Conservation (phyloP, 2,888 invertebrate genomes). For the Sabellastarte sp. region DNA sequence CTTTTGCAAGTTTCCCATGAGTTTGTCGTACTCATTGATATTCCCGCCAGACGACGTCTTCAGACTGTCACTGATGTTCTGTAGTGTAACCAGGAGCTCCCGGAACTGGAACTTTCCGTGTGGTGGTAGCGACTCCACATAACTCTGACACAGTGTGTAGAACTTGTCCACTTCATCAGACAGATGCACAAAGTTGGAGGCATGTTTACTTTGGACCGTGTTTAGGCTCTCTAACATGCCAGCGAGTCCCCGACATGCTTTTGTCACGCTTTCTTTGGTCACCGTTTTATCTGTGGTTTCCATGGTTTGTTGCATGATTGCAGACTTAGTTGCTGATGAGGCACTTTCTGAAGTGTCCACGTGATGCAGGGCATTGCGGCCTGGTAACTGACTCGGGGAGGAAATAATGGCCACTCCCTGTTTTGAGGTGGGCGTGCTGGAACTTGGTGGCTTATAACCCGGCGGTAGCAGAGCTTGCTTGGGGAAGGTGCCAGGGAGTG, state of each 20-base stretch:
- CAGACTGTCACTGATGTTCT: constrained; percentile 34
- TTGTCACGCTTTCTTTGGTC: constrained; percentile 32
- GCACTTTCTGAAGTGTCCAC: background rate
- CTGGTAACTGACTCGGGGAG: background rate
- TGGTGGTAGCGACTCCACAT: constrained; percentile 80
- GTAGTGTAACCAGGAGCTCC: constrained; percentile 53
- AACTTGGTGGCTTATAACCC: background rate
- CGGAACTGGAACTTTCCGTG: constrained; percentile 86
- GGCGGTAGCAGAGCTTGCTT: background rate
- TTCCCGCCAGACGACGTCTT: constrained; percentile 35
- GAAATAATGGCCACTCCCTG: too few relatives aligned
- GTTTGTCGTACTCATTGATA: constrained; percentile 36
- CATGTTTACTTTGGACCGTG: constrained; percentile 39
- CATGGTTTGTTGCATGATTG: background rate
- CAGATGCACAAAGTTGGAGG: constrained; percentile 74
- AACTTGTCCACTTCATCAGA: constrained; percentile 78
- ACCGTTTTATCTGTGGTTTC: constrained; percentile 13
- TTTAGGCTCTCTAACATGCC: constrained; percentile 42
- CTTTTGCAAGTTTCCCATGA: constrained; percentile 70
- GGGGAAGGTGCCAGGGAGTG: constrained; percentile 1
- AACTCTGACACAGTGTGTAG: constrained; percentile 72
- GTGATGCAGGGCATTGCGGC: constrained; percentile 18
- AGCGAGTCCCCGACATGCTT: constrained; percentile 38
- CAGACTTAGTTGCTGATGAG: background rate
- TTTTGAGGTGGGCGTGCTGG: background rate